phyloP scores from a whole-genome alignment of 1,140 invertebrate species.

The Oreohelix idahoensis region DNA sequence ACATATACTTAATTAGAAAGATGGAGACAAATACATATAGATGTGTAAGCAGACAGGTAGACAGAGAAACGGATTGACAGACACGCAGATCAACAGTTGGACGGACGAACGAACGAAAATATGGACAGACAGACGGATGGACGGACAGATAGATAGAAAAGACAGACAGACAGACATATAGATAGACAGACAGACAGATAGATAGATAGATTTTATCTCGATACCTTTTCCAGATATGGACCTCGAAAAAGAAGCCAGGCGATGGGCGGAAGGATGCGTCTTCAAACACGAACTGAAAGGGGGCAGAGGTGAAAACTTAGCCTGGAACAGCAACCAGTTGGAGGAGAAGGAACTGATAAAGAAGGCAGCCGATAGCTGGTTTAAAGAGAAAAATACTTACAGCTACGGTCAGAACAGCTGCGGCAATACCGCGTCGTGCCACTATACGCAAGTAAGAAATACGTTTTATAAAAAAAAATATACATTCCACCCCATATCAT shows the following conservation, averaged over 20 bases:
- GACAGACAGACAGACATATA: neutral
- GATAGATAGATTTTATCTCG: neutral
- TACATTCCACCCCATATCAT: no score
- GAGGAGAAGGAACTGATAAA: conserved; percentile 36
- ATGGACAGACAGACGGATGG: neutral
- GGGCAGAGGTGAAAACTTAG: conserved; percentile 52
- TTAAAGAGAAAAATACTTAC: conserved; percentile 47
- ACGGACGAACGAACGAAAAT: neutral
- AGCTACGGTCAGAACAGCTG: conserved; percentile 31
- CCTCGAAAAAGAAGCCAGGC: conserved; percentile 41
- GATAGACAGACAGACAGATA: neutral
- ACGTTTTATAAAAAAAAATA: no score
- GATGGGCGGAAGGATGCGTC: conserved; percentile 45
- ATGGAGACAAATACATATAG: no score
- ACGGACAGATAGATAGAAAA: neutral
- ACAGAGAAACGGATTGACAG: neutral
- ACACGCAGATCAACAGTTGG: neutral
- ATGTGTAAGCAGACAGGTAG: neutral
- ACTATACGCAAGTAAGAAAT: conserved; percentile 55
- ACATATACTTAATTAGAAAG: no score
- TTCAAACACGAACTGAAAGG: conserved; percentile 51
- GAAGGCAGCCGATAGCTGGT: conserved; percentile 44
- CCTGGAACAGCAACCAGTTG: conserved; percentile 38
- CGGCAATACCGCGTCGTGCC: conserved; percentile 27
- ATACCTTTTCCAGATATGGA: conserved; percentile 34